Conservation (phyloP, 30 jellyfish, hydroid and myxozoan genomes). For the Aurelia aurita region DNA sequence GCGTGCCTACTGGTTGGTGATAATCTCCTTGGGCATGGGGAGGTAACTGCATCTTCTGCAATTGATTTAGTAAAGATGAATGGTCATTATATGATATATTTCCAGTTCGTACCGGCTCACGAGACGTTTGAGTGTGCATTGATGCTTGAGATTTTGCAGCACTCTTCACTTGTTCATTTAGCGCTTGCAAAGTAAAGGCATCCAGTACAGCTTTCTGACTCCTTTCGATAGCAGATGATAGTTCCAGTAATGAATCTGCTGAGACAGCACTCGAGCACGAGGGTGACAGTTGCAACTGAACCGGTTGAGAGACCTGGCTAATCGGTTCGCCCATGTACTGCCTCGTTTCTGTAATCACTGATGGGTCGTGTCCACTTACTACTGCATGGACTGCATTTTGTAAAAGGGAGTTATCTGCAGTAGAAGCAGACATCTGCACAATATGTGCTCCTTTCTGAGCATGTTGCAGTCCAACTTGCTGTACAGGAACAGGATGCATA, state of each 20-base stretch:
- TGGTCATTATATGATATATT: neutral
- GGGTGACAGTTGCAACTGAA: constrained; percentile 23
- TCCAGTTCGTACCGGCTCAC: neutral
- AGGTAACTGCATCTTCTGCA: constrained; percentile 16
- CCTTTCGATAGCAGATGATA: constrained; percentile 5
- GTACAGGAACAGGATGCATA: constrained; percentile 29
- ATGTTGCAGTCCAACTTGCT: constrained; percentile 12
- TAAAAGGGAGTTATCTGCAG: constrained; percentile 4
- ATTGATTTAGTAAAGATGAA: constrained; percentile 12
- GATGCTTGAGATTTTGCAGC: constrained; percentile 35
- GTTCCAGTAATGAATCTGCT: constrained; percentile 3
- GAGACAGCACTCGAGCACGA: constrained; percentile 6
- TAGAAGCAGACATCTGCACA: constrained; percentile 21
- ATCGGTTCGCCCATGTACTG: constrained; percentile 11
- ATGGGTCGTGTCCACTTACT: neutral
- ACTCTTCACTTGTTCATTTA: constrained; percentile 17
- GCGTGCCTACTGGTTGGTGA: neutral
- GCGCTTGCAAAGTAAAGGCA: constrained; percentile 30
- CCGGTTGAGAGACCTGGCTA: neutral
- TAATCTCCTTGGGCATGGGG: neutral
- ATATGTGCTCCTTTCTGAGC: neutral
- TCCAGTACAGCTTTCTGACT: constrained; percentile 19
- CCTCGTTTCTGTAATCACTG: neutral
- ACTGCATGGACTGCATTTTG: constrained; percentile 7
- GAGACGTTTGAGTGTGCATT: constrained; percentile 26